A percentile compares a stretch with the other conserved stretches of the same genome.
phyloP scores from a whole-genome alignment of 2,888 invertebrate genomes.

The Leucozona laternaria region DNA sequence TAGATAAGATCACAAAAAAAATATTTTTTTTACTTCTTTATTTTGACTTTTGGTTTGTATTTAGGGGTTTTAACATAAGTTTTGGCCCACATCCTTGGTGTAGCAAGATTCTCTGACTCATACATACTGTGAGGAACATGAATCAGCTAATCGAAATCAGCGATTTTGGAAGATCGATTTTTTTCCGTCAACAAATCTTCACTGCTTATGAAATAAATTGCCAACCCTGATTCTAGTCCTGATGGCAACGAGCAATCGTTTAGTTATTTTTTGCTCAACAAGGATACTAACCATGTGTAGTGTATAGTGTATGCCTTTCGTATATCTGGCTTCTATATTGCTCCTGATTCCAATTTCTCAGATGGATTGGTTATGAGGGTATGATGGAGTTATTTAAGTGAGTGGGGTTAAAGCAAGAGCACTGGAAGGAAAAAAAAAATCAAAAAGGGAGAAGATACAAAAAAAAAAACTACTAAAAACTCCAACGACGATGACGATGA shows the following conservation, averaged over 20 bases:
- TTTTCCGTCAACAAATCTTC: background rate
- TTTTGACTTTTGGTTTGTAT: no score
- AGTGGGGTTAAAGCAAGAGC: constrained; percentile 46
- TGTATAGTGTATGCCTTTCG: constrained; percentile 8
- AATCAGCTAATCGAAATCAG: no score
- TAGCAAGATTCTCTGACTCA: no score
- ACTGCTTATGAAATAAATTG: constrained; percentile 3
- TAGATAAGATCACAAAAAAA: no score
- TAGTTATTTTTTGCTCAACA: constrained; percentile 56
- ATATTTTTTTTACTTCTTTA: no score
- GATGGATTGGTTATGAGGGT: constrained; percentile 71
- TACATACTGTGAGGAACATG: no score
- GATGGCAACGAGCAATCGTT: constrained; percentile 63
- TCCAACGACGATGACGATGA: constrained; percentile 1
- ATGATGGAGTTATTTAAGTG: constrained; percentile 67
- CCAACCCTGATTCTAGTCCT: constrained; percentile 42
- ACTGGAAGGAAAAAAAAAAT: constrained; percentile 18
- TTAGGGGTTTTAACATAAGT: no score
- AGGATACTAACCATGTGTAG: constrained; percentile 17
- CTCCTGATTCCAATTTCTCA: constrained; percentile 71
- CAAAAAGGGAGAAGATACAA: constrained; percentile 12
- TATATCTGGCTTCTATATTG: constrained; percentile 54
- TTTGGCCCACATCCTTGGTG: no score
- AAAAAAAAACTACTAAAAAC: background rate
- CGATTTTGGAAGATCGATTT: no score